Conservation (phyloP, 53 echinoderm and acorn worm genomes). For the Pentamera pediparva region DNA sequence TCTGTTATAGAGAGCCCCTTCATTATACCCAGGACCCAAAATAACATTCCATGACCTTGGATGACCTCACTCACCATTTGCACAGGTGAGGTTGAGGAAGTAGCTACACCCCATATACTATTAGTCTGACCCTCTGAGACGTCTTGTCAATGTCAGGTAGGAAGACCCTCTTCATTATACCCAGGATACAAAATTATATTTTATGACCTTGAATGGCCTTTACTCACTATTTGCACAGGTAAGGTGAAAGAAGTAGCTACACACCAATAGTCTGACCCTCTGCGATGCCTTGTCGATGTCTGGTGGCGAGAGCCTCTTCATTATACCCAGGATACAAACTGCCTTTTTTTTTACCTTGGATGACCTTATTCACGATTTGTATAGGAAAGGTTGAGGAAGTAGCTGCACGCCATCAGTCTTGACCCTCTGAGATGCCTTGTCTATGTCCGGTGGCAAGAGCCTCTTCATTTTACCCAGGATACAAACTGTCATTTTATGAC, state of each 20-base stretch:
- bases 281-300: constrained; percentile 56
- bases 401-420: constrained; percentile 77
- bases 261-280: constrained; percentile 70
- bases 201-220: too few species aligned
- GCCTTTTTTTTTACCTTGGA: too few species aligned
- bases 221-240: constrained; percentile 82
- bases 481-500: background rate
- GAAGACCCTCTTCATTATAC: constrained; percentile 50
- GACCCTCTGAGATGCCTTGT: constrained; percentile 62
- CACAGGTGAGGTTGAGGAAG: constrained; percentile 79
- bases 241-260: constrained; percentile 84
- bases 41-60: too few species aligned
- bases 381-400: constrained; percentile 85
- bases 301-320: constrained; percentile 50
- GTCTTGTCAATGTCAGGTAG: constrained; percentile 38
- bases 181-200: too few species aligned
- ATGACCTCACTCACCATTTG: constrained; percentile 55
- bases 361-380: constrained; percentile 61
- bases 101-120: constrained; percentile 72
- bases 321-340: too few species aligned
- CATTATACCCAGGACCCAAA: constrained; percentile 17
- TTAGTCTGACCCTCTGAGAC: constrained; percentile 71
- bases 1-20: constrained; percentile 51
- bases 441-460: constrained; percentile 44
- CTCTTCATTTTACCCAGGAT: constrained; percentile 44